These are phyloP conservation scores for Maccullochella peelii DNA, from an alignment of 2,113 vertebrate genomes.

Conservation along the genomic window DNA sequence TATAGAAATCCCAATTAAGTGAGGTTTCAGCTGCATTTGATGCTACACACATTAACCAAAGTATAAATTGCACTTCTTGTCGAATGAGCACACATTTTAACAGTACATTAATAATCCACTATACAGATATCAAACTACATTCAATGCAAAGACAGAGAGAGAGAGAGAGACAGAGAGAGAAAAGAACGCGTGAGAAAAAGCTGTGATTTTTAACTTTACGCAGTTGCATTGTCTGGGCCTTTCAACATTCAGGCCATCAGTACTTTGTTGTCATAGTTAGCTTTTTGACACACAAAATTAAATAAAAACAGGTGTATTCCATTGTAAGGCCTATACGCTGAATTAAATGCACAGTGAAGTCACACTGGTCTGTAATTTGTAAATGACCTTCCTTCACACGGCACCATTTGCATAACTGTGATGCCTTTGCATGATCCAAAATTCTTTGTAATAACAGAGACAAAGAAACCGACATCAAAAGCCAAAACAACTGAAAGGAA, in stretches of 20 bases:
- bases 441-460: slow-evolving; percentile 32
- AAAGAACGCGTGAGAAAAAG: slow-evolving; percentile 60
- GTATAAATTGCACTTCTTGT: slow-evolving; percentile 84
- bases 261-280: slow-evolving; percentile 33
- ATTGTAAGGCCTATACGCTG: slow-evolving; percentile 56
- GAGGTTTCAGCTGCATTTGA: slow-evolving; percentile 72
- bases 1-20: slow-evolving; percentile 51
- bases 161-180: slow-evolving; percentile 28
- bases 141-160: slow-evolving; percentile 80
- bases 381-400: slow-evolving; percentile 37
- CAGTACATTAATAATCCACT: slow-evolving; percentile 81
- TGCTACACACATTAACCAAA: slow-evolving; percentile 76
- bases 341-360: slow-evolving; percentile 53
- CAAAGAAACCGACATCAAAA: slow-evolving; percentile 51
- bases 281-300: slow-evolving; percentile 45
- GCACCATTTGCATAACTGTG: slow-evolving; percentile 12
- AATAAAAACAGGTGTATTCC: slow-evolving; percentile 50
- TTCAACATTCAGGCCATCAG: slow-evolving; percentile 50
- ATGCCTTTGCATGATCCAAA: slow-evolving; percentile 27
- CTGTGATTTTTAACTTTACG: slow-evolving; percentile 34
- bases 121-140: slow-evolving; percentile 86
- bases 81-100: slow-evolving; percentile 80
- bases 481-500: slow-evolving; percentile 79
- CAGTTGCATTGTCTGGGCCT: slow-evolving; percentile 46
- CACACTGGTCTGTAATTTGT: slow-evolving; percentile 25